Conservation (phyloP, 2,797 vertebrate genomes). For the Acipenser oxyrinchus region DNA sequence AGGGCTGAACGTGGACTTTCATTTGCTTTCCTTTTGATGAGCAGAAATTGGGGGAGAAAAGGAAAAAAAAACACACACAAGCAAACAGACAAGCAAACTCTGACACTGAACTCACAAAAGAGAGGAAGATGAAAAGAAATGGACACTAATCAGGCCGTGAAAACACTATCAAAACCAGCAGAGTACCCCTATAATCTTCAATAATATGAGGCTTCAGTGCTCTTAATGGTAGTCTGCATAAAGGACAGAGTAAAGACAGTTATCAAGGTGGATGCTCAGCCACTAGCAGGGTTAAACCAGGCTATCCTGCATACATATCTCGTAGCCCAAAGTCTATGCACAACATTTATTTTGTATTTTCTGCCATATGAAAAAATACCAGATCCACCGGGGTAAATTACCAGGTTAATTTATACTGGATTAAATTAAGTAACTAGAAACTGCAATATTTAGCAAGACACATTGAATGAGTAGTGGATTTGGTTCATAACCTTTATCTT, state of each 20-base stretch:
- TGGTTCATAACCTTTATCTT: no score
- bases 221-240: slow-evolving; percentile 61
- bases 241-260: slow-evolving; percentile 40
- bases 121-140: slow-evolving; percentile 88
- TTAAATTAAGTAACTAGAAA: no score
- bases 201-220: slow-evolving; percentile 71
- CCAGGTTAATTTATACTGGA: neutral
- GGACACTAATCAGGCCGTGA: slow-evolving; percentile 63
- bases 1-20: slow-evolving; percentile 72
- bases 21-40: slow-evolving; percentile 95
- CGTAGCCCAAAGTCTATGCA: no score
- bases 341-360: no score
- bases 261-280: slow-evolving; percentile 12
- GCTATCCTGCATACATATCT: neutral
- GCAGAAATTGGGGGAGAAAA: slow-evolving; percentile 79
- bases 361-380: no score
- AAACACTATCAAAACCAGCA: slow-evolving; percentile 69
- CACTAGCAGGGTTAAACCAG: neutral
- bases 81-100: slow-evolving; percentile 58
- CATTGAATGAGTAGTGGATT: no score
- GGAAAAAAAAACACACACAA: slow-evolving; percentile 52
- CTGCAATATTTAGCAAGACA: no score
- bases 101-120: slow-evolving; percentile 73
- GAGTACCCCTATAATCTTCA: slow-evolving; percentile 71
- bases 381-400: no score